Evolutionary conservation across 2,888 invertebrate species (phyloP).

Genomic region (Heliconius hortense): DNA sequence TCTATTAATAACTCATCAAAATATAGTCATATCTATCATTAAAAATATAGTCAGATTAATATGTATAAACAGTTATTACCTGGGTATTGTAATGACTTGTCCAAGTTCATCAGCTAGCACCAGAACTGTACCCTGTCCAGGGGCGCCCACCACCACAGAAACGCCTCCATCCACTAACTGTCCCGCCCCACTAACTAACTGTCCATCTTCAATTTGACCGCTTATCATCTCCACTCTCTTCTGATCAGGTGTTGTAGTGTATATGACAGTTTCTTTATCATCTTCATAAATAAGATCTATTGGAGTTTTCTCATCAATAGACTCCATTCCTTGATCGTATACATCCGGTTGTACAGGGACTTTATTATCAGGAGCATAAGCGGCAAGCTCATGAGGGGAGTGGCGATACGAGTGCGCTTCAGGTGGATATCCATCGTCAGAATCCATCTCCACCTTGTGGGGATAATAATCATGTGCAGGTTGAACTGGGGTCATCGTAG

Average conservation of each 20-base stretch:
- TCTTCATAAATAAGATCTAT: slow-evolving; percentile 93
- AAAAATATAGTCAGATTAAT: slow-evolving; percentile 7
- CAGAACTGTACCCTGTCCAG: slow-evolving; percentile 83
- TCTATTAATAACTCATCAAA: neutral
- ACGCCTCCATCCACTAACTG: slow-evolving; percentile 79
- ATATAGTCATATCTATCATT: neutral
- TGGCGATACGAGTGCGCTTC: slow-evolving; percentile 83
- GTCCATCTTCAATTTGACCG: slow-evolving; percentile 83
- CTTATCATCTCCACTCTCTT: slow-evolving; percentile 91
- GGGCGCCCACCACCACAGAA: slow-evolving; percentile 77
- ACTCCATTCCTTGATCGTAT: slow-evolving; percentile 76
- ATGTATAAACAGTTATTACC: slow-evolving; percentile 64
- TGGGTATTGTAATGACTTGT: slow-evolving; percentile 85
- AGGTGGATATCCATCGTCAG: slow-evolving; percentile 83
- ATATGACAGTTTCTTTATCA: slow-evolving; percentile 92
- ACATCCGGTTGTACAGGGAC: slow-evolving; percentile 81
- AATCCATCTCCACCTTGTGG: slow-evolving; percentile 84
- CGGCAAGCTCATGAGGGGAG: slow-evolving; percentile 78
- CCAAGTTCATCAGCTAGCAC: slow-evolving; percentile 87
- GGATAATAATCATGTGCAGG: slow-evolving; percentile 88
- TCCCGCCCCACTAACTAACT: slow-evolving; percentile 77
- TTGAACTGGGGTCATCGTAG: slow-evolving; percentile 92
- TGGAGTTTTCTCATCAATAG: slow-evolving; percentile 86
- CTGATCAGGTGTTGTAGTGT: slow-evolving; percentile 89
- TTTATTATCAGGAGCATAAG: slow-evolving; percentile 81